Conservation (phyloP, 2,797 vertebrate genomes). For the Macropus fuliginosus region DNA sequence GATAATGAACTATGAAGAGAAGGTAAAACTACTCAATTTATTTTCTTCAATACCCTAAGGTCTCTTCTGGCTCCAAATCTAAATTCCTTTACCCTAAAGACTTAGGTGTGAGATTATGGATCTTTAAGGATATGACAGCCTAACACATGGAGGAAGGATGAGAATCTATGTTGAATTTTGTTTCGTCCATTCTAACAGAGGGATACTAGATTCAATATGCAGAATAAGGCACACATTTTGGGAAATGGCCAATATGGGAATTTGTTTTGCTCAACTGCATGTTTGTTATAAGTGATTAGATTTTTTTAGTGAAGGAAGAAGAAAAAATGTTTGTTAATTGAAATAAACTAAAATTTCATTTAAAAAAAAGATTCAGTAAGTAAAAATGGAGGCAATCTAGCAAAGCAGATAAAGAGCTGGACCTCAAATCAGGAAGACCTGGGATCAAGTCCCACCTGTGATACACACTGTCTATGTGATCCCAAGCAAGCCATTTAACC, state of each 20-base stretch:
- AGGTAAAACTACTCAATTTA: neutral
- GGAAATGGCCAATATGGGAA: neutral
- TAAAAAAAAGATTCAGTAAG: neutral
- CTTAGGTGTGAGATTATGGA: neutral
- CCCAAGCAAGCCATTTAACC: neutral
- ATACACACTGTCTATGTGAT: neutral
- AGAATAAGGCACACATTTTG: neutral
- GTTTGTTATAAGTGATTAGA: neutral
- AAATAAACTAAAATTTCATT: neutral
- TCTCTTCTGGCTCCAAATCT: neutral
- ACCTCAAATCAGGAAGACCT: neutral
- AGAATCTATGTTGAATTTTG: neutral
- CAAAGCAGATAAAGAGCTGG: neutral
- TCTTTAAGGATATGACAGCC: neutral
- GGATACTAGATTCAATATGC: neutral
- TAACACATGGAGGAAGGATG: neutral
- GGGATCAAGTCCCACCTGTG: neutral
- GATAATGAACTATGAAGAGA: neutral
- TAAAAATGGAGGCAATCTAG: neutral
- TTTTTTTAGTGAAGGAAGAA: neutral
- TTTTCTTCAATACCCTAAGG: neutral
- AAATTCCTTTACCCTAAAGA: neutral
- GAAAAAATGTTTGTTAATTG: neutral
- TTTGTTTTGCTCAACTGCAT: neutral
- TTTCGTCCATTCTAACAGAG: neutral